Evolutionary conservation across 2,797 vertebrate species (phyloP), one percentile per base, ranked within the genome.

Genomic region (Periophthalmus magnuspinnatus): DNA sequence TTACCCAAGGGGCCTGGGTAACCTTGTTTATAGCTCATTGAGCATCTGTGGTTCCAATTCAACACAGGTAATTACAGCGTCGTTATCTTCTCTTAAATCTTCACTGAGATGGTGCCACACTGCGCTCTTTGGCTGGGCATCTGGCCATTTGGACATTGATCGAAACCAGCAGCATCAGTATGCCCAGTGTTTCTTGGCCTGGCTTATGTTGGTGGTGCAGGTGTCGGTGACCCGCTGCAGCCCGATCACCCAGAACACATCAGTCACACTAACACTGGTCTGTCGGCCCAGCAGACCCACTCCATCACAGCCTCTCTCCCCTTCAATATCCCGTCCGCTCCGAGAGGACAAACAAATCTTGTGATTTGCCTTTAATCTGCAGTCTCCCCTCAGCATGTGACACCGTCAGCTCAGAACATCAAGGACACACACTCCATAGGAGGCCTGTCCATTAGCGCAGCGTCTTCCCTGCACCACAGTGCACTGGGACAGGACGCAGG

Each of bases 21-120:
- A 91, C 89, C 88, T 89, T 90, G 88, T 90, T 89, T 88, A 88
- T 88, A 88, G 84, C 88, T 90, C 88, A 91, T 91, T 91, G 86
- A 90, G 85, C 88, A 87, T 74, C 86, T 84, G 83, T 78, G 78
- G 84, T 80, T 83, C 85, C 86, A 85, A 86, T 90, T 86, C 86
- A 84, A 78, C 75, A 56, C 77, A 80, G 83, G 84, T 89, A 88
- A 92, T 91, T 90, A 89, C 82, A 82, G 87, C 86, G 75, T 85
- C 32, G 78, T 86, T 88, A 88, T 86, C 86, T 78, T 70, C 82
- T 56, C 72, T 75, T 81, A 77, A 84, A 87, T 89, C 88, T 84
- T 84, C 79, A 72, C 77, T 63, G 70, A 78, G 79, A 71, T 84
- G 76, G 74, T 69, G 72, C 76, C 66, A 56, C 74, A 64, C 67